Base-by-base conservation (phyloP, 1,140 invertebrate species). In the Papilio helenus region DNA sequence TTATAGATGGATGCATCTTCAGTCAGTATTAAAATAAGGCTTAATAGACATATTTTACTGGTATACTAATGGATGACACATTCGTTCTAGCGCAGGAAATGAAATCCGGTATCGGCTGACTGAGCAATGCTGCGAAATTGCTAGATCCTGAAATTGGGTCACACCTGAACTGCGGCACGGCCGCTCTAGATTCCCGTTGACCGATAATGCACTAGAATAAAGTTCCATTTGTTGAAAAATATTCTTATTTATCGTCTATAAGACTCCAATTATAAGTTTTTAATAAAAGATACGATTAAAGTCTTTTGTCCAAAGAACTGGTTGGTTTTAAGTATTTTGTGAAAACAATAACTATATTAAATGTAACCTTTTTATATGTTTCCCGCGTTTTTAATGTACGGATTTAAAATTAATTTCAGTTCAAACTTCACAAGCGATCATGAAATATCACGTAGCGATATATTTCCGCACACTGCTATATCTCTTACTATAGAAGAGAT, bases 141-240 rank as follows among this genome's bases (percentile, higher is more conserved):
- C 71, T 34, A 72, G 39, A 49, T 49, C 72, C 39, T 58, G 72
- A 79, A 85, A 86, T 82, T 84, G 55, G 85, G 85, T 86, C 85
- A 81, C 80, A 85, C 80, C 83, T 85, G 83, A 81, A 77, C 80
- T 83, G 83, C 83, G 83, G 80, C 18, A 79, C 20, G 72, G n/a
- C 44, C 76, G 83, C 80, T 82, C 83, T 73, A 85, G 80, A 83
- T 83, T 72, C 76, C 72, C 74, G 34, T 72, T 84, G 82, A 83
- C 82, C 76, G 79, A 79, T 26, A 74, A 74, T 26, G 42, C 72
- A 44, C 10, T 20, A 18, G 71, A n/a, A 72, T 72, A n/a, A 23
- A n/a, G 9, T 20, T 1, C 9, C n/a, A 14, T 34, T 34, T 5
- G 10, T 34, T 68, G 29, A 68, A 68, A 26, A 65, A 65, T 65